A percentile compares a stretch with the other conserved stretches of the same genome.
These are phyloP conservation scores for Sceloporus tristichus DNA, from an alignment of 2,113 vertebrate species.

Conservation along the genomic window DNA sequence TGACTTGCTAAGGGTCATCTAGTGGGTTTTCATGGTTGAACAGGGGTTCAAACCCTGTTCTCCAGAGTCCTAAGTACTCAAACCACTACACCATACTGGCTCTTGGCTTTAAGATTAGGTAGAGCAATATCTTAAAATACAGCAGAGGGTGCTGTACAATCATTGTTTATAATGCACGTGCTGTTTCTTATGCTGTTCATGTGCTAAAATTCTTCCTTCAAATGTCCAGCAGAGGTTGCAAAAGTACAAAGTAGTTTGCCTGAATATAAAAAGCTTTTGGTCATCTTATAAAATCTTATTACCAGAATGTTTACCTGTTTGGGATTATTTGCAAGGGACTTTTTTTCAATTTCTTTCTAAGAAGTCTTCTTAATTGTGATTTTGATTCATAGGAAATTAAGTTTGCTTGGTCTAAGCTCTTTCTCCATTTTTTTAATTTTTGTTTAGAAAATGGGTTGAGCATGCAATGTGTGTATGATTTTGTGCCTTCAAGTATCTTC, in stretches of 20 bases:
- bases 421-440: not conserved
- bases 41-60: no score
- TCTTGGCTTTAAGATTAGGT: not conserved
- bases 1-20: no score
- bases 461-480: not conserved
- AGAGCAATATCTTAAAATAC: not conserved
- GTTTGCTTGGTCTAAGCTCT: not conserved
- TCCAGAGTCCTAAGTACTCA: no score
- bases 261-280: not conserved
- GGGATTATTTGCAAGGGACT: no score
- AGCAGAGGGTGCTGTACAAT: not conserved
- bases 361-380: not conserved
- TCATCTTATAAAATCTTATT: not conserved
- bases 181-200: not conserved
- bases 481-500: no score
- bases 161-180: not conserved
- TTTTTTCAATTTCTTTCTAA: not conserved
- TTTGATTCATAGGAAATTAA: not conserved
- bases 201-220: not conserved
- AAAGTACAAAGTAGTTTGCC: slow-evolving; percentile 17
- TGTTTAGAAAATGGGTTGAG: not conserved
- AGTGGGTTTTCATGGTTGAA: no score
- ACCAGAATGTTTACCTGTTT: not conserved
- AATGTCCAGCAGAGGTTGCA: slow-evolving; percentile 52
- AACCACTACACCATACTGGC: no score